Conservation (phyloP, 1,140 invertebrate genomes). For the Lepidurus couesii region DNA sequence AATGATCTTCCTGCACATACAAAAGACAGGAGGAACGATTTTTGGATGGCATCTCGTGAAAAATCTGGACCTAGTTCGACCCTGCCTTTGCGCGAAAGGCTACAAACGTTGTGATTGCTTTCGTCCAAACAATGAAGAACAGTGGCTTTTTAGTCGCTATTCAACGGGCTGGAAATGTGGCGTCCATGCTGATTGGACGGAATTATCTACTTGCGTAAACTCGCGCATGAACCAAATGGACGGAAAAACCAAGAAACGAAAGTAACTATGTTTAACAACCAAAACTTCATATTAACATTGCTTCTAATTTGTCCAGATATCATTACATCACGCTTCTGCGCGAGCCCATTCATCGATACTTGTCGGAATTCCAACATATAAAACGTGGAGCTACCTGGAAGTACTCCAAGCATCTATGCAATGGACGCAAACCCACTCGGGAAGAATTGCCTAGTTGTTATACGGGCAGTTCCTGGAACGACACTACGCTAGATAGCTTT, state of each 20-base stretch:
- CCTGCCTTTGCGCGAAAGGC: constrained; percentile 77
- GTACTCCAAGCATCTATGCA: constrained; percentile 74
- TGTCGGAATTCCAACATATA: constrained; percentile 93
- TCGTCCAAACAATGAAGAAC: constrained; percentile 70
- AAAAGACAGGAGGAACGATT: constrained; percentile 86
- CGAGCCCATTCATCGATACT: constrained; percentile 81
- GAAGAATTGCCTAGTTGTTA: constrained; percentile 74
- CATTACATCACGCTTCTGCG: constrained; percentile 94
- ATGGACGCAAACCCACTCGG: constrained; percentile 68
- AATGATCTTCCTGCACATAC: constrained; percentile 97
- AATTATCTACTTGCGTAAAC: constrained; percentile 84
- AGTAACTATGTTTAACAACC: constrained; percentile 42
- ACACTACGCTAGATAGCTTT: constrained; percentile 74
- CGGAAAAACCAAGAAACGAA: constrained; percentile 65
- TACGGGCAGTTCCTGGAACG: constrained; percentile 58
- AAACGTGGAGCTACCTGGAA: constrained; percentile 96
- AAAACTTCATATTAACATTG: not conserved
- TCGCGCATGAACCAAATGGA: constrained; percentile 79
- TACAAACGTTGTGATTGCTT: constrained; percentile 88
- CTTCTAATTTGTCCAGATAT: constrained; percentile 55
- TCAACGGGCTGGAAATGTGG: constrained; percentile 99
- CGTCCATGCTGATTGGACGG: constrained; percentile 96
- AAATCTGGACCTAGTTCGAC: constrained; percentile 81
- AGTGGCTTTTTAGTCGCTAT: constrained; percentile 97
- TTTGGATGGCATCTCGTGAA: constrained; percentile 91